A percentile compares a stretch with the other conserved stretches of the same genome.
Evolutionary conservation across 2,888 invertebrate genomes (phyloP).

Genomic region (Apodemia hepburni): DNA sequence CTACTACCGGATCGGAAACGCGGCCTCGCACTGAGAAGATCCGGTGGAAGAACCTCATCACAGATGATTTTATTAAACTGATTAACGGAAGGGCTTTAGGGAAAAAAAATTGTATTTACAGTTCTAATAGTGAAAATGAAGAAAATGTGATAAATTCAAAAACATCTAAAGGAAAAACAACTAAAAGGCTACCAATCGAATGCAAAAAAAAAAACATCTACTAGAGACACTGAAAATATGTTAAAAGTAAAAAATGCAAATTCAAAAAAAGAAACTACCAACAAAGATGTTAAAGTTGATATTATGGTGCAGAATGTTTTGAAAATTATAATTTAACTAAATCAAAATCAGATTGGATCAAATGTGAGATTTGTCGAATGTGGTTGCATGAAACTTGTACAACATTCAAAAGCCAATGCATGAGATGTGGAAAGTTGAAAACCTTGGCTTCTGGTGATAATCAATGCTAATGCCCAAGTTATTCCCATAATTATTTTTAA

Average conservation of each 20-base stretch:
- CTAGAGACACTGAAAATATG: conserved; percentile 29
- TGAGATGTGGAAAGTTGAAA: conserved; percentile 28
- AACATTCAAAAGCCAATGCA: conserved; percentile 26
- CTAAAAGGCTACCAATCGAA: conserved; percentile 26
- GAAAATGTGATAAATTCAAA: conserved; percentile 26
- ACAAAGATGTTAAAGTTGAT: conserved; percentile 27
- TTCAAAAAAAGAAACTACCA: conserved; percentile 25
- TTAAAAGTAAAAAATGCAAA: conserved; percentile 29
- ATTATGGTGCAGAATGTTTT: conserved; percentile 29
- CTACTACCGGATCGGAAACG: too few species aligned
- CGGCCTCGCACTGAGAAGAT: too few species aligned
- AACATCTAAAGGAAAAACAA: conserved; percentile 26
- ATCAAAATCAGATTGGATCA: conserved; percentile 30
- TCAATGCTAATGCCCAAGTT: conserved; percentile 27
- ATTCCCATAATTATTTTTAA: conserved; percentile 23
- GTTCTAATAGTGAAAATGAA: conserved; percentile 28
- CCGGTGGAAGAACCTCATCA: too few species aligned
- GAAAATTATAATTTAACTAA: conserved; percentile 30
- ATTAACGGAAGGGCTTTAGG: conserved; percentile 21
- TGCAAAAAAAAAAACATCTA: conserved; percentile 24
- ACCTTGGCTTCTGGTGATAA: conserved; percentile 26
- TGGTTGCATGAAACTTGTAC: conserved; percentile 27
- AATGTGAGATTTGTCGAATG: conserved; percentile 28
- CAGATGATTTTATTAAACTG: conserved; percentile 26
- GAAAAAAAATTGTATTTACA: conserved; percentile 26